phyloP scores from a whole-genome alignment of 2,113 vertebrate species.

The Dascyllus trimaculatus region DNA sequence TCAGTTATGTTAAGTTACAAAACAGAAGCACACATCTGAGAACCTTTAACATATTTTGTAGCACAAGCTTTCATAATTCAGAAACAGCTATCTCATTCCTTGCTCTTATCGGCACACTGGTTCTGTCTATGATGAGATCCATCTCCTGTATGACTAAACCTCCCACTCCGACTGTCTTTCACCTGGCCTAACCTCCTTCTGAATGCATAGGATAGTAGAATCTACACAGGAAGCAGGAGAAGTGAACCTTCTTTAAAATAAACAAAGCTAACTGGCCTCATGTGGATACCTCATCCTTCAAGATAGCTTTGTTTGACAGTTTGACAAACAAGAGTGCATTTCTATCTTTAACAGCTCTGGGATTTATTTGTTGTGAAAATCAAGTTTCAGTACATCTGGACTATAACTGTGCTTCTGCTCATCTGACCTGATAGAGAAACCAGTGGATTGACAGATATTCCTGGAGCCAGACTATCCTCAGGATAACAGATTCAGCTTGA shows the following conservation, averaged over 20 bases:
- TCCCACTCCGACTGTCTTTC: conserved; percentile 1
- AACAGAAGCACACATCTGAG: too few relatives aligned
- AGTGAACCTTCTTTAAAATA: not conserved
- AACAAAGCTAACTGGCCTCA: not conserved
- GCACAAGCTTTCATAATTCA: not conserved
- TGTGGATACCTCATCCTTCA: not conserved
- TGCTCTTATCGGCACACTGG: conserved; percentile 52
- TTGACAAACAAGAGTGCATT: not conserved
- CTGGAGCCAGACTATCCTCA: too few relatives aligned
- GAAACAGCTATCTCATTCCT: conserved; percentile 52
- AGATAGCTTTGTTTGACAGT: not conserved
- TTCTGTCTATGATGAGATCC: not conserved
- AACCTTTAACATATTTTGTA: not conserved
- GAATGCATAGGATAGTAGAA: not conserved
- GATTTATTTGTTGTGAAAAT: too few relatives aligned
- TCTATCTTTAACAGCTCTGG: not conserved
- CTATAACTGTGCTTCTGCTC: too few relatives aligned
- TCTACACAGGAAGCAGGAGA: not conserved
- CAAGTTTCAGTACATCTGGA: too few relatives aligned
- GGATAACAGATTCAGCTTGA: not conserved
- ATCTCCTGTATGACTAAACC: conserved; percentile 3
- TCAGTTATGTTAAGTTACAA: too few relatives aligned
- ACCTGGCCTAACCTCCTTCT: not conserved
- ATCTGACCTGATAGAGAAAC: not conserved
- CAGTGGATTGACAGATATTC: not conserved